phyloP scores from a whole-genome alignment of 1,140 invertebrate species.

The Drosophila elegans region DNA sequence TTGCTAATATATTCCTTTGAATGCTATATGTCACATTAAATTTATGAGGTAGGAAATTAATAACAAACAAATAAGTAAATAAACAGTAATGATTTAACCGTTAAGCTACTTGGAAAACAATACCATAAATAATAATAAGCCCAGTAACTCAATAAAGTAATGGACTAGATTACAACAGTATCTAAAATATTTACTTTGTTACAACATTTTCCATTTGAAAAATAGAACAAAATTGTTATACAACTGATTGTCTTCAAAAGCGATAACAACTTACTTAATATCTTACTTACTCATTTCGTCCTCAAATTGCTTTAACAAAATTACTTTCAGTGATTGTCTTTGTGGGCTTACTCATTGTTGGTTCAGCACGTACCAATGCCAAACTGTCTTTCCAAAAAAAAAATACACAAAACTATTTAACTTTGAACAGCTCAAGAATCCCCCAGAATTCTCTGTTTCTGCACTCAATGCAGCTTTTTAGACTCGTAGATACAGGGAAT shows the following conservation, averaged over 20 bases:
- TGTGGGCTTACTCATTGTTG: slow-evolving; percentile 31
- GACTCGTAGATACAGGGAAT: slow-evolving; percentile 17
- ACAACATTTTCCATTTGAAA: no score
- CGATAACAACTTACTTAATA: no score
- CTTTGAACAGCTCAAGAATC: slow-evolving; percentile 18
- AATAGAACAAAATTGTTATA: no score
- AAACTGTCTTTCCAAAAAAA: slow-evolving; percentile 36
- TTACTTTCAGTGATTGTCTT: slow-evolving; percentile 9
- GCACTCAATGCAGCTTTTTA: slow-evolving; percentile 6
- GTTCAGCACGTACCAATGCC: slow-evolving; percentile 31
- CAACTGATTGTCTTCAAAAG: no score
- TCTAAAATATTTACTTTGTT: no score
- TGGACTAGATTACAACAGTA: no score
- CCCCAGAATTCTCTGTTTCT: slow-evolving; percentile 14
- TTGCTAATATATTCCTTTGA: not conserved
- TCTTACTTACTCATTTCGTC: no score
- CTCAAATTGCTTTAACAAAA: not conserved
- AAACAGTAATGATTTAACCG: not conserved
- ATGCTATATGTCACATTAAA: not conserved
- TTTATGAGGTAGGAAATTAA: not conserved
- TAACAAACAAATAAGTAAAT: not conserved
- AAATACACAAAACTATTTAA: slow-evolving; percentile 19
- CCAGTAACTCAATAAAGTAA: no score
- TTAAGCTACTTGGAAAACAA: no score
- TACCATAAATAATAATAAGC: no score